phyloP scores from a whole-genome alignment of 2,797 vertebrate genomes.

The Austrolebias charrua region DNA sequence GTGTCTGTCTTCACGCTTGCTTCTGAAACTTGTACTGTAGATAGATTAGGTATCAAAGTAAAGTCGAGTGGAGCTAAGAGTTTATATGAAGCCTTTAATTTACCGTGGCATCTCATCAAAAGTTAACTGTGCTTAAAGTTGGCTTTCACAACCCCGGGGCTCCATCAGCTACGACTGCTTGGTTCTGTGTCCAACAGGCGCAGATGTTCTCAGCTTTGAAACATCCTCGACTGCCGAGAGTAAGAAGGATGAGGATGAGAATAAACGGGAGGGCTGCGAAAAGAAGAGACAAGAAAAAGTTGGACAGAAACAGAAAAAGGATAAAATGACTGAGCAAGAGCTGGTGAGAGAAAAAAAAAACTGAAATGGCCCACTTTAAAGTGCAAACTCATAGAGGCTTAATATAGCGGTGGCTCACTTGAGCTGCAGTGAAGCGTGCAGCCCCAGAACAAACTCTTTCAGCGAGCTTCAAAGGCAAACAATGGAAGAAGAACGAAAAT shows the following conservation, averaged over 20 bases:
- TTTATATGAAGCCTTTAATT: constrained; percentile 43
- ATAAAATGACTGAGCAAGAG: constrained; percentile 40
- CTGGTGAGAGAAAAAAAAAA: constrained; percentile 6
- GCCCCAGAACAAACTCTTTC: constrained; percentile 31
- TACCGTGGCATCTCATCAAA: constrained; percentile 65
- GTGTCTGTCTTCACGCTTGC: too few species aligned
- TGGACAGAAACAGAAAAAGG: constrained; percentile 18
- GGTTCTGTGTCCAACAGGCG: constrained; percentile 37
- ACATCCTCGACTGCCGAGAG: constrained; percentile 33
- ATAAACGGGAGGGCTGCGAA: constrained; percentile 1
- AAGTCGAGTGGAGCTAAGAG: constrained; percentile 25
- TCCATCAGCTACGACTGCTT: constrained; percentile 34
- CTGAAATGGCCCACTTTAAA: constrained; percentile 64
- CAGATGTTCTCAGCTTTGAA: constrained; percentile 55
- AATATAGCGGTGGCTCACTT: constrained; percentile 59
- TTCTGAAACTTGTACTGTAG: constrained; percentile 1
- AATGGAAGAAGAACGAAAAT: constrained; percentile 49
- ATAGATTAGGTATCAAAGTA: constrained; percentile 27
- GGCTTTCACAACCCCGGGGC: constrained; percentile 35
- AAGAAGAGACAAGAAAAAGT: constrained; percentile 16
- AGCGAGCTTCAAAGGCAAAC: constrained; percentile 57
- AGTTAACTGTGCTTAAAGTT: constrained; percentile 62
- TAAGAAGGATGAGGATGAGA: not conserved
- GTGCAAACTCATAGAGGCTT: constrained; percentile 45
- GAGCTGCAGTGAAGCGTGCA: constrained; percentile 32